Conservation (phyloP, 1,140 invertebrate species). For the Diabrotica virgifera region DNA sequence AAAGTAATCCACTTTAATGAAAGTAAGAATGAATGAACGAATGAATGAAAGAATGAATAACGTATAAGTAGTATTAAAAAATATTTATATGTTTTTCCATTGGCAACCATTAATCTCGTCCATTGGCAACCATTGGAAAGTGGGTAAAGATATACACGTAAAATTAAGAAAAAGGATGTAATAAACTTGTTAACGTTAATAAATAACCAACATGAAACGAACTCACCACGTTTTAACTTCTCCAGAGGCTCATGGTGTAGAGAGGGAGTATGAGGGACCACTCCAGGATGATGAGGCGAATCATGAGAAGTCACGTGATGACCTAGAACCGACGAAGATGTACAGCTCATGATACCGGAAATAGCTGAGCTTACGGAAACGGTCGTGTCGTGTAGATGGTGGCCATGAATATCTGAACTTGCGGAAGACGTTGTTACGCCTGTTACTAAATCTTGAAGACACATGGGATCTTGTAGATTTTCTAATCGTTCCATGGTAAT, state of each 20-base stretch:
- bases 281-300: slow-evolving; percentile 42
- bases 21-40: too few relatives aligned
- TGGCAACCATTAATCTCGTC: too few relatives aligned
- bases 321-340: slow-evolving; percentile 50
- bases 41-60: too few relatives aligned
- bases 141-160: too few relatives aligned
- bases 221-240: slow-evolving; percentile 80
- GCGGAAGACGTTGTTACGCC: slow-evolving; percentile 47
- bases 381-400: slow-evolving; percentile 59
- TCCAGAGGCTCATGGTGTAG: slow-evolving; percentile 74
- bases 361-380: slow-evolving; percentile 65
- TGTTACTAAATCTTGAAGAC: slow-evolving; percentile 69
- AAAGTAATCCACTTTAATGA: too few relatives aligned
- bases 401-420: slow-evolving; percentile 54
- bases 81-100: too few relatives aligned
- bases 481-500: slow-evolving; percentile 54
- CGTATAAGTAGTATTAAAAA: too few relatives aligned
- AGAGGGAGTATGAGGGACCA: slow-evolving; percentile 53
- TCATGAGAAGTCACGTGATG: slow-evolving; percentile 52
- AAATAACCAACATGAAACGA: slow-evolving; percentile 22
- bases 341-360: slow-evolving; percentile 62
- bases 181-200: background rate
- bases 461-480: slow-evolving; percentile 63
- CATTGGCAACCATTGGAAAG: too few relatives aligned
- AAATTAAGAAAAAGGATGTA: background rate